Base-by-base conservation (phyloP, 30 jellyfish, hydroid and myxozoan species). In the Chrysaora quinquecirrha region DNA sequence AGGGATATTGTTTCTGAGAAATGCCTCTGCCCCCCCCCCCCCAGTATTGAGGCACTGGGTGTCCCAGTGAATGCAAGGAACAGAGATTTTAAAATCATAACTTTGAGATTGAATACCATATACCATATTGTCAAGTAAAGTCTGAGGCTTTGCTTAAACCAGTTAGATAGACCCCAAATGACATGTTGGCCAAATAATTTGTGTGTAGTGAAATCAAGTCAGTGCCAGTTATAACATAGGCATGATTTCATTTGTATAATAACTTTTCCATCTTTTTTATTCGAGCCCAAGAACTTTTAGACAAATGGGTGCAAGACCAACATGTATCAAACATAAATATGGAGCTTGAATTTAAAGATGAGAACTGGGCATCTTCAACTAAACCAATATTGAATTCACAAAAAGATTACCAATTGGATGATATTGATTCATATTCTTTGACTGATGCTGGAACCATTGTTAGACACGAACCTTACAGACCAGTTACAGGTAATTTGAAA, bases 271-370 rank as follows among this genome's bases (percentile, higher is more conserved):
- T 38, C 14, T 38, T 38, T 38, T 38, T 38, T 38, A 3, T 38
- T 31, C 6, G 48, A 89, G 97, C 97, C 29, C 97, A 89, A 82
- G 95, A 89, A 47, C 71, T 89, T 4, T n/a, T 89, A 66, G 97
- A 82, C 52, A 48, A 35, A 27, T 89, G 97, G 97, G 46, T 89
- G 95, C 73, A 73, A 64, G 87, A 80, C 32, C 74, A 89, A 48
- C 80, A 63, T 29, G 1, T 73, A 24, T 65, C 94, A 46, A 65
- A 89, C 31, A 47, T 89, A 22, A 76, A 73, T 28, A 30, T 77
- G 34, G 97, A 89, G 62, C 64, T 89, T 14, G 97, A 89, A 20
- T 75, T 64, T 77, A 47, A 89, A 30, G 87, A 80, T 48, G 97
- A 89, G 61, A 81, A 60, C 12, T 89, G 97, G 97, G 54, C 95